Percentiles rank a stretch among this genome's conserved stretches.
Conservation (phyloP, 2,888 invertebrate genomes). For the Erynnis tages region DNA sequence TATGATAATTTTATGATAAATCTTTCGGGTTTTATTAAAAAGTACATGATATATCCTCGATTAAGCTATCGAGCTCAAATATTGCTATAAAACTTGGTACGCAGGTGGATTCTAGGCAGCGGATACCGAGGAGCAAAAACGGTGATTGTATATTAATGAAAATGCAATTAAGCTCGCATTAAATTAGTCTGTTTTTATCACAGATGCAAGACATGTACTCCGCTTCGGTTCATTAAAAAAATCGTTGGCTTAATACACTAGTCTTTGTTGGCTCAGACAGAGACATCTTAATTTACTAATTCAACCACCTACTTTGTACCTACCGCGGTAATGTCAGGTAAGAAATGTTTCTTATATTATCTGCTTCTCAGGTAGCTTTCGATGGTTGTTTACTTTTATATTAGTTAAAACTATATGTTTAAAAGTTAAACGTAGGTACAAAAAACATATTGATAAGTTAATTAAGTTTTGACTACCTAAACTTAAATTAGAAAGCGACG, state of each 20-base stretch:
- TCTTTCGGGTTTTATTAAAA: too few species aligned
- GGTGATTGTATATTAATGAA: slow-evolving; percentile 48
- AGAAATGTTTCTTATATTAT: not conserved
- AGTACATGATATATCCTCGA: too few species aligned
- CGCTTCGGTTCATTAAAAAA: slow-evolving; percentile 48
- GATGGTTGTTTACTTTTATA: too few species aligned
- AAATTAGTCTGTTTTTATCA: slow-evolving; percentile 48
- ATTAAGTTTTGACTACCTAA: too few species aligned
- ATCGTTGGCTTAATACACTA: slow-evolving; percentile 48
- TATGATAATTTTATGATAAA: too few species aligned
- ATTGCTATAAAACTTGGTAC: not conserved
- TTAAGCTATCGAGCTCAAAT: not conserved
- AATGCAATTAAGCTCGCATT: slow-evolving; percentile 52
- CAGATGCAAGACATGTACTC: slow-evolving; percentile 39
- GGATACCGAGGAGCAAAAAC: slow-evolving; percentile 32
- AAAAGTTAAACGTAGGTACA: too few species aligned
- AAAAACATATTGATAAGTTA: too few species aligned
- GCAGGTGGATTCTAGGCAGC: slow-evolving; percentile 13
- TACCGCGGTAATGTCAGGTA: slow-evolving; percentile 34
- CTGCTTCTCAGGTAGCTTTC: too few species aligned
- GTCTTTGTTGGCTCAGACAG: slow-evolving; percentile 43
- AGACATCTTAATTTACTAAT: slow-evolving; percentile 51
- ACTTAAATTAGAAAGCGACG: too few species aligned
- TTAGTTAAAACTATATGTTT: too few species aligned
- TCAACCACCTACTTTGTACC: slow-evolving; percentile 33